Conservation (phyloP, 2,797 vertebrate genomes). For the Coreius guichenoti region DNA sequence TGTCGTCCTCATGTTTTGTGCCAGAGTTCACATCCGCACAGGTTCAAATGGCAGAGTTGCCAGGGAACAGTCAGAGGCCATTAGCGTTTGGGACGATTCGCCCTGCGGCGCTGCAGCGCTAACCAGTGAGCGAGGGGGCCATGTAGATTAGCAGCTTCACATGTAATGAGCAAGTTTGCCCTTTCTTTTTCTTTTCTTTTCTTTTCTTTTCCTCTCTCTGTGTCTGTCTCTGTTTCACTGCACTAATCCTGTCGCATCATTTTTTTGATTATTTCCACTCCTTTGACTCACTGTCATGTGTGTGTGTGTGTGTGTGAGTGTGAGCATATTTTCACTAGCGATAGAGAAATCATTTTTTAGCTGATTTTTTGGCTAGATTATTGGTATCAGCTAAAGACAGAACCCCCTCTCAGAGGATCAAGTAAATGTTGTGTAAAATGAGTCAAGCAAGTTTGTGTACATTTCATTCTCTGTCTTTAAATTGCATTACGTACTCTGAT, state of each 20-base stretch:
- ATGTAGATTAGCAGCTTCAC: conserved; percentile 81
- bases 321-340: background rate
- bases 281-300: conserved; percentile 62
- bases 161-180: conserved; percentile 86
- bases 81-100: conserved; percentile 99
- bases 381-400: conserved; percentile 13
- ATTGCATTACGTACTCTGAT: background rate
- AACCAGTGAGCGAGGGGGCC: conserved; percentile 86
- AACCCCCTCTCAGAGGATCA: background rate
- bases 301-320: conserved; percentile 35
- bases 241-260: conserved; percentile 62
- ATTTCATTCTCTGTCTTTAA: conserved; percentile 13
- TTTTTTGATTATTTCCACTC: conserved; percentile 71
- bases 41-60: conserved; percentile 99
- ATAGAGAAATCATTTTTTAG: background rate
- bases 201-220: conserved; percentile 60
- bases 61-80: conserved; percentile 99
- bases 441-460: conserved; percentile 8
- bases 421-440: background rate
- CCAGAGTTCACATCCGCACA: conserved; percentile 92
- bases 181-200: conserved; percentile 72
- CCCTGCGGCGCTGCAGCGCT: conserved; percentile 95
- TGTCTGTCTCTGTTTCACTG: conserved; percentile 48
- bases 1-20: conserved; percentile 73
- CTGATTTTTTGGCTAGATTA: background rate